Base-by-base conservation (phyloP, 2,113 vertebrate species). In the Pionites leucogaster region DNA sequence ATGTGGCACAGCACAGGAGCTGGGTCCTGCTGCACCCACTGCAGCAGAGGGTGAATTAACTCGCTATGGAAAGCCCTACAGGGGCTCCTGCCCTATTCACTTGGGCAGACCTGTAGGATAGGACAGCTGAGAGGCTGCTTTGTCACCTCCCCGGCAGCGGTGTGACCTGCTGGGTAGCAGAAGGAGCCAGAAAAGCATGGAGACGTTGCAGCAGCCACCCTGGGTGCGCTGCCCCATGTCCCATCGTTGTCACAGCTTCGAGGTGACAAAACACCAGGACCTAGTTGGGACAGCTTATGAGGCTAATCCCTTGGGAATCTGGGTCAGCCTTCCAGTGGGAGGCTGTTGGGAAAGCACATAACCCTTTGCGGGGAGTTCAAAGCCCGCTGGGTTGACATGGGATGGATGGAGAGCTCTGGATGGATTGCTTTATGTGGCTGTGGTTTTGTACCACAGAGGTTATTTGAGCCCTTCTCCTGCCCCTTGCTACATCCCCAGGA, bases 11-110 rank as follows among this genome's bases (percentile, higher is more conserved):
- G 53, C 39, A 18, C 28, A 10, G 57, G 22, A n/a, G 10, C 35
- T 4, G 2, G 42, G 55, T 49, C 27, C 59, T 82, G 57, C 37
- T 3, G 46, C 3, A 3, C 33, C 31, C 62, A 35, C 42, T 7
- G 71, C 57, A 0, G 0, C 72, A 18, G 71, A 72, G 82, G 69
- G 8, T 4, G 6, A 44, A 8, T 5, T 6, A 69, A 69, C 50
- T 84, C 5, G 1, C 22, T 31, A 9, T 17, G 29, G 52, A 46
- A 5, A 59, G 9, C 28, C 52, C 77, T 64, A 33, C 49, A 67
- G 86, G 65, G 52, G 35, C 11, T 70, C 16, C 39, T 42, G 85
- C 68, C 50, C 42, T 19, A 3, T 22, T 20, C 9, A 39, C 46
- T 44, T 71, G 57, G 35, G 33, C 19, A 46, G 55, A 37, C 20